Evolutionary conservation across 2,888 invertebrate species (phyloP), one percentile per base, ranked within the genome.

Genomic region (Drosophila stalkeri): DNA sequence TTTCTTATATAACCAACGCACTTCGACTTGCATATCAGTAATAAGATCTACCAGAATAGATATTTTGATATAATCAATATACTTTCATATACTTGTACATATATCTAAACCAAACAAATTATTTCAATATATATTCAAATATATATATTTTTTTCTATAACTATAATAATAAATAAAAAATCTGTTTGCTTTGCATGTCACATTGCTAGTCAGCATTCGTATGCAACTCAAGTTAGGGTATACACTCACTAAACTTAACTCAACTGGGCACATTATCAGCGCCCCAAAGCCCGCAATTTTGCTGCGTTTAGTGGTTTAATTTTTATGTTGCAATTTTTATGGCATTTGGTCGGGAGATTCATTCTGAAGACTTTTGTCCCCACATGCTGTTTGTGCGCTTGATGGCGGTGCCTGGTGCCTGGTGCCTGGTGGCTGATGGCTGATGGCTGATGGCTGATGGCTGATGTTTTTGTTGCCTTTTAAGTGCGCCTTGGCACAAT

Each of bases 231-330:
- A 6, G 31, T 0, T 37, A 52, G 68, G 18, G 46, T 18, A 61
- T 41, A 5, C 20, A 43, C 23, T 18, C 11, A 35, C n/a, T 56
- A 51, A 66, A 61, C 57, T 66, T 11, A 70, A 57, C 46, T 23
- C 55, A 54, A 60, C 56, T 64, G 66, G n/a, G 66, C 62, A 56
- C 56, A 70, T 75, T 71, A 64, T 71, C 71, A 75, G 54, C 60
- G 39, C 52, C 69, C 57, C 61, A 64, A 75, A 80, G 64, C 27
- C 64, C 52, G 63, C 72, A 77, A 81, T 86, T 86, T 75, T 68
- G 66, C 73, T 81, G 85, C 79, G 85, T 81, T 84, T 84, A 84
- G 90, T 84, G 90, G 90, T 87, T 89, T 84, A 84, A 89, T 89
- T 84, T 85, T 85, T 77, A 85, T 85, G 85, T 65, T 77, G 82